phyloP scores from a whole-genome alignment of 2,888 invertebrate genomes.

The Saturnia pavonia region DNA sequence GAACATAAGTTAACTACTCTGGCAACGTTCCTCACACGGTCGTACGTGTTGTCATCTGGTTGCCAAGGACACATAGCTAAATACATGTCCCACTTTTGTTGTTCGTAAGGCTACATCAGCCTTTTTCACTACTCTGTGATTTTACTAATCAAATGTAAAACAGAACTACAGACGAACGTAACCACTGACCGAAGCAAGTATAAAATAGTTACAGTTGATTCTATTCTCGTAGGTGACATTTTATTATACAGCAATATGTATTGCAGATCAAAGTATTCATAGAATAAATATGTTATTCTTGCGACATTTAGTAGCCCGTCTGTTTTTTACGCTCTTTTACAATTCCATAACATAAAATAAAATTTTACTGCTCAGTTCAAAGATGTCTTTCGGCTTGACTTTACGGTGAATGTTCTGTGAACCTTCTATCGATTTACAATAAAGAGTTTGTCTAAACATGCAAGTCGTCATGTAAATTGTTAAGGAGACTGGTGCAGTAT shows the following conservation, averaged over 20 bases:
- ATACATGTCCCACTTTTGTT: too few relatives aligned
- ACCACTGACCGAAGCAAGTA: too few relatives aligned
- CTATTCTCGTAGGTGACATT: background rate
- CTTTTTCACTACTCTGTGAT: too few relatives aligned
- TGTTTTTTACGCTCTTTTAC: background rate
- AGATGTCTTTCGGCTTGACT: constrained; percentile 31
- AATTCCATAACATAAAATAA: constrained; percentile 20
- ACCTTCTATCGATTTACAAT: constrained; percentile 46
- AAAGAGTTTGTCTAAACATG: constrained; percentile 49
- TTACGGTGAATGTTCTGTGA: constrained; percentile 30
- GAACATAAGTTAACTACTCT: too few relatives aligned
- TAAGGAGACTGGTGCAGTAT: background rate
- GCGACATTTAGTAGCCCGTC: background rate
- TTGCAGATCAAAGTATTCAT: constrained; percentile 1
- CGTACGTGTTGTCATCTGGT: too few relatives aligned
- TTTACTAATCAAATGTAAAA: background rate
- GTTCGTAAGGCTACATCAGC: too few relatives aligned
- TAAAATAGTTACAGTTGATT: background rate
- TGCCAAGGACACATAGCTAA: too few relatives aligned
- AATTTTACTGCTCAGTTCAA: constrained; percentile 34
- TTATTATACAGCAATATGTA: background rate
- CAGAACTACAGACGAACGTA: background rate
- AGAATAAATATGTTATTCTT: background rate
- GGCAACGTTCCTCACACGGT: too few relatives aligned
- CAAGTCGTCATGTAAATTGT: constrained; percentile 23